These are phyloP conservation scores for Podiceps cristatus DNA, from an alignment of 2,113 vertebrate species.

Conservation along the genomic window DNA sequence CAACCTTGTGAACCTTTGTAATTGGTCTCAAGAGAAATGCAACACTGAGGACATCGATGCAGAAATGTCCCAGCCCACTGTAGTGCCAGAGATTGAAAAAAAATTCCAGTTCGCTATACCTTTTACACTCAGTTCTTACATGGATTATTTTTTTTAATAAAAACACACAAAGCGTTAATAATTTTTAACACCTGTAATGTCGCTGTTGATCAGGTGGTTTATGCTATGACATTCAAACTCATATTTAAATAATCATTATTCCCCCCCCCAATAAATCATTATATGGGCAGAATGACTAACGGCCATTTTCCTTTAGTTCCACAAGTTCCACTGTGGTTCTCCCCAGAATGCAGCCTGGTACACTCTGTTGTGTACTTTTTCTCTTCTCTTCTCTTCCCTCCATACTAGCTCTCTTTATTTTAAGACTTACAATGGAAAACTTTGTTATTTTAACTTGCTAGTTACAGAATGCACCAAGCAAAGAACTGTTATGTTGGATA, in stretches of 20 bases:
- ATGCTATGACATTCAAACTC: not conserved
- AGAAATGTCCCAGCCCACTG: constrained; percentile 18
- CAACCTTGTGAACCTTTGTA: constrained; percentile 81
- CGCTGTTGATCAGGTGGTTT: not conserved
- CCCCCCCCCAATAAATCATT: not conserved
- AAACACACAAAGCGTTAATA: not conserved
- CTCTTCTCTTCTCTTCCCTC: not conserved
- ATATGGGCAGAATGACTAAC: not conserved
- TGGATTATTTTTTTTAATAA: not conserved
- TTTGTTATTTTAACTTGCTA: not conserved
- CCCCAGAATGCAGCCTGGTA: not conserved
- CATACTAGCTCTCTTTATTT: not conserved
- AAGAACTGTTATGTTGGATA: not conserved
- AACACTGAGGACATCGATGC: constrained; percentile 61
- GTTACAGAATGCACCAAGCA: not conserved
- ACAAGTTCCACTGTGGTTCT: not conserved
- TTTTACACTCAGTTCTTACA: not conserved
- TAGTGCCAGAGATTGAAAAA: not conserved
- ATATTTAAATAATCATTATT: not conserved
- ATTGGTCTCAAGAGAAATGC: constrained; percentile 74
- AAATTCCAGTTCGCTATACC: not conserved
- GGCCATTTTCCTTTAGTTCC: not conserved
- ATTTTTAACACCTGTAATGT: not conserved
- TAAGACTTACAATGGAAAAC: not conserved
- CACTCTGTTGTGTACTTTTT: not conserved